phyloP scores from a whole-genome alignment of 2,797 vertebrate genomes.

The Allobates femoralis region DNA sequence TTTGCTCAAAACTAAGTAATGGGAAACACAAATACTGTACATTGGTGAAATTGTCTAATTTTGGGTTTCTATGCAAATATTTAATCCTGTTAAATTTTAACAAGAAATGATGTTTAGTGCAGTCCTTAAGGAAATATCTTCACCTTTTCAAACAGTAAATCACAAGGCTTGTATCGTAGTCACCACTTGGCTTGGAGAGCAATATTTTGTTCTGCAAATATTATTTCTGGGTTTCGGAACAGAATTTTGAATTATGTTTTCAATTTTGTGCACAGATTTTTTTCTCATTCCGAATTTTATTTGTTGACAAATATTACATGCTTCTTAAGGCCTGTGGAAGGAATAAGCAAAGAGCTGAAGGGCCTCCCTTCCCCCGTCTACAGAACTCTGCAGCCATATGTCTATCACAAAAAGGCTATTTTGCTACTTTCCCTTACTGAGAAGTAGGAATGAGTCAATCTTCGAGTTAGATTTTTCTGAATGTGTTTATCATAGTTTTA shows the following conservation, averaged over 20 bases:
- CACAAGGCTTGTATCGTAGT: slow-evolving; percentile 13
- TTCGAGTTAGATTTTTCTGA: not conserved
- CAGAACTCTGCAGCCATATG: not conserved
- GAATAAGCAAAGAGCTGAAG: not conserved
- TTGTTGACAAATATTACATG: not conserved
- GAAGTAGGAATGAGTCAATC: not conserved
- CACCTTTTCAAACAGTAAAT: slow-evolving; percentile 36
- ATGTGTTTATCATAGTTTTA: not conserved
- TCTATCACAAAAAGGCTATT: not conserved
- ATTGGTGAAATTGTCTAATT: slow-evolving; percentile 59
- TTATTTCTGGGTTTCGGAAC: slow-evolving; percentile 33
- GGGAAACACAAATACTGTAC: slow-evolving; percentile 13
- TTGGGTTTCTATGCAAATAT: slow-evolving; percentile 62
- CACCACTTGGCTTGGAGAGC: slow-evolving; percentile 35
- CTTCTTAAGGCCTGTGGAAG: not conserved
- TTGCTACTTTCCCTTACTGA: not conserved
- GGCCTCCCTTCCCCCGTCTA: not conserved
- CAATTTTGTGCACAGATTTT: slow-evolving; percentile 5
- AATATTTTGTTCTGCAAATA: slow-evolving; percentile 26
- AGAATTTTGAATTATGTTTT: slow-evolving; percentile 30
- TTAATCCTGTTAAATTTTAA: slow-evolving; percentile 25
- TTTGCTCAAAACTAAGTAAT: slow-evolving; percentile 29
- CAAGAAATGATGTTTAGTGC: slow-evolving; percentile 5
- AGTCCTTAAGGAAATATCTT: slow-evolving; percentile 38
- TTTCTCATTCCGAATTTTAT: not conserved